A percentile compares a stretch with the other conserved stretches of the same genome.
These are phyloP conservation scores for Semnornis frantzii DNA, from an alignment of 2,113 vertebrate genomes.

Conservation along the genomic window DNA sequence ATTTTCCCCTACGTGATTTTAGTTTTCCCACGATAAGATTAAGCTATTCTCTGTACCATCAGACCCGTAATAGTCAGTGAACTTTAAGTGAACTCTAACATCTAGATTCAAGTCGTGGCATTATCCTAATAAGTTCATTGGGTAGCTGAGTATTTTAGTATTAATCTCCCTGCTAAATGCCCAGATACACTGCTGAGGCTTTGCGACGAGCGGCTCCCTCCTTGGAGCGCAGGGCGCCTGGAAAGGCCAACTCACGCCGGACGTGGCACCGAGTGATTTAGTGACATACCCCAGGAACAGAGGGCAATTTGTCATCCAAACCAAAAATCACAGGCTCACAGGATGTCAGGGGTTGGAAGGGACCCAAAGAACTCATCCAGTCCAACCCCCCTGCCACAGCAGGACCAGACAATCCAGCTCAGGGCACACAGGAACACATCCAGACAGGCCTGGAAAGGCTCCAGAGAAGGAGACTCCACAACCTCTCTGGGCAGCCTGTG, in stretches of 20 bases:
- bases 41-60: constrained; percentile 41
- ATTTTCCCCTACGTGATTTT: constrained; percentile 25
- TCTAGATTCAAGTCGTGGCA: constrained; percentile 22
- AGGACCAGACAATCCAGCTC: too few species aligned
- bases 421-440: too few species aligned
- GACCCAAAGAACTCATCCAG: too few species aligned
- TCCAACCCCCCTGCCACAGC: too few species aligned
- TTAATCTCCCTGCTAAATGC: constrained; percentile 46
- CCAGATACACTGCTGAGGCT: not conserved
- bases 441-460: too few species aligned
- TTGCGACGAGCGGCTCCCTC: not conserved
- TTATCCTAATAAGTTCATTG: constrained; percentile 11
- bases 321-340: not conserved
- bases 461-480: too few species aligned
- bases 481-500: too few species aligned
- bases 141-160: not conserved
- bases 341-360: too few species aligned
- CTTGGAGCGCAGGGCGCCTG: not conserved
- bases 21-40: constrained; percentile 67
- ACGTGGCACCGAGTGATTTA: not conserved
- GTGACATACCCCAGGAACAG: not conserved
- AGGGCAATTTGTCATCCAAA: not conserved
- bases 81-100: constrained; percentile 63
- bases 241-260: constrained; percentile 39
- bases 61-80: constrained; percentile 41